Percentiles rank a stretch among this genome's conserved stretches.
phyloP scores from a whole-genome alignment of 2,888 invertebrate genomes.

The Eledona agricola region DNA sequence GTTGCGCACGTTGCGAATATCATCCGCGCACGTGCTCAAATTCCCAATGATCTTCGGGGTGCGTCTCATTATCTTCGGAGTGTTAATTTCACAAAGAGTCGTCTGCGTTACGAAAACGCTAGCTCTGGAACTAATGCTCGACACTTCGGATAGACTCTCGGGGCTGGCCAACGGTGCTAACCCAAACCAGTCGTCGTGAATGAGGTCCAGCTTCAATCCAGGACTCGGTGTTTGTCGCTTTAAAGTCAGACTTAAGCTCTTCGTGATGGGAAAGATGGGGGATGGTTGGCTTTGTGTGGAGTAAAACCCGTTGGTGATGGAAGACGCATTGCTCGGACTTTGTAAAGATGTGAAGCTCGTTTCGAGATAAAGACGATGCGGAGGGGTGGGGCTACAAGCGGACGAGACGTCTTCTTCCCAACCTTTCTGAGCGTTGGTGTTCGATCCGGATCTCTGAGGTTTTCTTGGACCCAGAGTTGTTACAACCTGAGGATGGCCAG shows the following conservation, averaged over 20 bases:
- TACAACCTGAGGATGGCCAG: conserved; percentile 69
- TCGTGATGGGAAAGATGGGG: conserved; percentile 41
- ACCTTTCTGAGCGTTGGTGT: conserved; percentile 49
- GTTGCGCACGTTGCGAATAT: conserved; percentile 67
- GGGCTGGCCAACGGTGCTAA: conserved; percentile 84
- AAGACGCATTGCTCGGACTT: conserved; percentile 60
- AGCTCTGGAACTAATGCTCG: conserved; percentile 76
- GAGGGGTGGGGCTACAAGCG: conserved; percentile 55
- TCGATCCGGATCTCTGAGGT: conserved; percentile 70
- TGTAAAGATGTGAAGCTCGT: conserved; percentile 79
- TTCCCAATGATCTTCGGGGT: conserved; percentile 74
- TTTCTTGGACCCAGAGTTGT: conserved; percentile 81
- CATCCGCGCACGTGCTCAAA: conserved; percentile 73
- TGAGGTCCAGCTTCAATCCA: conserved; percentile 62
- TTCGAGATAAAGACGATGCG: conserved; percentile 73
- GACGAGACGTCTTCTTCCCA: conserved; percentile 34
- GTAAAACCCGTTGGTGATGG: conserved; percentile 58
- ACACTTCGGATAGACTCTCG: conserved; percentile 83
- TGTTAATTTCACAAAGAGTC: conserved; percentile 14
- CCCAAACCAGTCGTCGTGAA: conserved; percentile 73
- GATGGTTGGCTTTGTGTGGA: conserved; percentile 56
- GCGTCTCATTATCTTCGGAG: conserved; percentile 65
- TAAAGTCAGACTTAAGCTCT: conserved; percentile 50
- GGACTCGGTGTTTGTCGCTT: conserved; percentile 44
- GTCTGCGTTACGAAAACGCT: conserved; percentile 64